Evolutionary conservation across 2,888 invertebrate species (phyloP).

Genomic region (Itoplectis maculator): DNA sequence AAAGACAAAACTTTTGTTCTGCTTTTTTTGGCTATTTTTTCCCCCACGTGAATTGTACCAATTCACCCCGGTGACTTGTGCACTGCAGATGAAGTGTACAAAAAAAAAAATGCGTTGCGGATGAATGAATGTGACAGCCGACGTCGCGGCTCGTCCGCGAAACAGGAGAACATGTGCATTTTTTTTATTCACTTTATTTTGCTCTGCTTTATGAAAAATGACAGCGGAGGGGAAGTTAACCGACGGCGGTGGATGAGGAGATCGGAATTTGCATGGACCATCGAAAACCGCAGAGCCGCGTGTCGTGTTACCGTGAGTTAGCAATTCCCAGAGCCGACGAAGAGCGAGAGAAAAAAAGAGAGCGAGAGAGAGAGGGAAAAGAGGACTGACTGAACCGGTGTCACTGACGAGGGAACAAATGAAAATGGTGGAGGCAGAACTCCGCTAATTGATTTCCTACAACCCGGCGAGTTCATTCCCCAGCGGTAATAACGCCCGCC

Average conservation of each 20-base stretch:
- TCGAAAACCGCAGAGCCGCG: constrained; percentile 40
- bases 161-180: not conserved
- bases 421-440: constrained; percentile 5
- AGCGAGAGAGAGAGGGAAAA: not conserved
- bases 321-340: not conserved
- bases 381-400: not conserved
- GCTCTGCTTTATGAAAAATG: not conserved
- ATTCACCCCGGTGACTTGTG: not conserved
- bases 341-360: not conserved
- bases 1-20: too few species aligned
- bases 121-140: constrained; percentile 3
- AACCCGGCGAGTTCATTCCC: constrained; percentile 23
- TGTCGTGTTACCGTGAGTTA: constrained; percentile 35
- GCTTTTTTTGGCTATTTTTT: too few species aligned
- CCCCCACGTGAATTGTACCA: not conserved
- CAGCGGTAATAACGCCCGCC: not conserved
- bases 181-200: not conserved
- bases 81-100: not conserved
- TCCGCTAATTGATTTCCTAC: constrained; percentile 54
- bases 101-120: not conserved
- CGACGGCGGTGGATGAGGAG: not conserved
- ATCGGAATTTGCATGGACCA: constrained; percentile 49
- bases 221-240: not conserved
- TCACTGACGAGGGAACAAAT: constrained; percentile 17
- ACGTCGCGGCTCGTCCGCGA: constrained; percentile 15